Conservation (phyloP, 1,140 invertebrate species). For the Sminthurides bifidus region DNA sequence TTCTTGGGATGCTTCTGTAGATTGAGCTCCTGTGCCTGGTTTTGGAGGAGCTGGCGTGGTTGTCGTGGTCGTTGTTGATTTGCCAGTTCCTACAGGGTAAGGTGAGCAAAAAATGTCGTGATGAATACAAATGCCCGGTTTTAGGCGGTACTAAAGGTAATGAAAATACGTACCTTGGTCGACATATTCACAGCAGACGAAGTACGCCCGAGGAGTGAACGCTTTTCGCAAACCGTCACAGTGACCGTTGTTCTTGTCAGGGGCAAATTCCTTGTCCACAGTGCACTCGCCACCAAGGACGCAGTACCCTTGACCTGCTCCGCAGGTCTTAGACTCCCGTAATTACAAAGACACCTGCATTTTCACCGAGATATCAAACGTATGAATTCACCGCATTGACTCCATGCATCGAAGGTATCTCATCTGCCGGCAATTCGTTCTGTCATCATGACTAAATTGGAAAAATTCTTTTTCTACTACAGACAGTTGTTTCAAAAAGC, state of each 20-base stretch:
- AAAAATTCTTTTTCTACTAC: no score
- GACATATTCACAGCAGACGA: conserved; percentile 37
- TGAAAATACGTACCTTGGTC: background rate
- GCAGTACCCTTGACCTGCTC: conserved; percentile 38
- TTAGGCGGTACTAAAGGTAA: no score
- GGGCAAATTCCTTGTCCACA: conserved; percentile 38
- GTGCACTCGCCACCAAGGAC: conserved; percentile 36
- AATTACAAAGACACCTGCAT: conserved; percentile 40
- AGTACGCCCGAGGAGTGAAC: conserved; percentile 39
- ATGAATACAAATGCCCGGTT: no score
- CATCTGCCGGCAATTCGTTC: no score
- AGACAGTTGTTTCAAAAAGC: no score
- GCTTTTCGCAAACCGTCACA: conserved; percentile 38
- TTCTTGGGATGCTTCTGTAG: background rate
- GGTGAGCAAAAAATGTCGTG: background rate
- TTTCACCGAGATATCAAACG: background rate
- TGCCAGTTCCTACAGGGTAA: no score
- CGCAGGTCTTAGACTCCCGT: conserved; percentile 39
- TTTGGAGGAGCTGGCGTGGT: conserved; percentile 2
- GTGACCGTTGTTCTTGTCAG: conserved; percentile 36
- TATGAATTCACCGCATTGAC: background rate
- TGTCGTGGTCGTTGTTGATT: conserved; percentile 14
- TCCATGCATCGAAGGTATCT: no score
- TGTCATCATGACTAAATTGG: no score
- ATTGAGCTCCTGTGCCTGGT: background rate